A percentile compares a stretch with the other conserved stretches of the same genome.
These are phyloP conservation scores for Charadrius vociferus DNA, from an alignment of 2,113 vertebrate species.

Conservation along the genomic window DNA sequence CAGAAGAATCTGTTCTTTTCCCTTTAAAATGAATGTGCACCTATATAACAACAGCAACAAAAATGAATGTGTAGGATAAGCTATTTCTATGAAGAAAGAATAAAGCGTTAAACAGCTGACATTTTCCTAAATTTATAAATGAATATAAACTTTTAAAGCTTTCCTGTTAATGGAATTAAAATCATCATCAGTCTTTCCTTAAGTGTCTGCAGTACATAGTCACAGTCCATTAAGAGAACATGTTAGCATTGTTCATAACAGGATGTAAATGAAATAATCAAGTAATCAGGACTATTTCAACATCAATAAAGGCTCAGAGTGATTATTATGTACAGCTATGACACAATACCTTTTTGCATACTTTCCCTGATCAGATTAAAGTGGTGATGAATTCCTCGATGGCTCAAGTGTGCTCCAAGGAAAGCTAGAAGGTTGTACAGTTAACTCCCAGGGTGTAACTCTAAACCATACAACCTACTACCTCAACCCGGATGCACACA, in stretches of 20 bases:
- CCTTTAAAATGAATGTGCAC: not conserved
- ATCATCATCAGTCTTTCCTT: not conserved
- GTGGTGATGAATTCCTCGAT: constrained; percentile 82
- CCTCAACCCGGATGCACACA: constrained; percentile 99
- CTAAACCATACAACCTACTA: constrained; percentile 99
- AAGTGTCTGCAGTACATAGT: constrained; percentile 21
- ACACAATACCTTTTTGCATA: constrained; percentile 77
- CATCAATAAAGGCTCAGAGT: constrained; percentile 43
- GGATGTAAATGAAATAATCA: constrained; percentile 59
- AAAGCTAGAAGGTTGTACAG: constrained; percentile 99
- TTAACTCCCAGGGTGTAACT: constrained; percentile 99
- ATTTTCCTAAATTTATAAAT: not conserved
- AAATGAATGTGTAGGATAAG: not conserved
- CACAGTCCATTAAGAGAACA: constrained; percentile 42
- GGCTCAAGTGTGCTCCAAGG: constrained; percentile 99
- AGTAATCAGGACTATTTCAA: constrained; percentile 47
- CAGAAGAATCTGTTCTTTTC: not conserved
- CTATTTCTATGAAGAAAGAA: not conserved
- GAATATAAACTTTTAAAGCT: not conserved
- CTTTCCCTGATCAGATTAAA: constrained; percentile 72
- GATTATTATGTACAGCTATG: constrained; percentile 57
- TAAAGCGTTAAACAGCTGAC: not conserved
- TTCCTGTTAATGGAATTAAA: constrained; percentile 35
- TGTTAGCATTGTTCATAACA: constrained; percentile 44
- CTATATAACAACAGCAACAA: not conserved